Conservation (phyloP, 2,888 invertebrate species). For the Lamellibrachia satsuma region DNA sequence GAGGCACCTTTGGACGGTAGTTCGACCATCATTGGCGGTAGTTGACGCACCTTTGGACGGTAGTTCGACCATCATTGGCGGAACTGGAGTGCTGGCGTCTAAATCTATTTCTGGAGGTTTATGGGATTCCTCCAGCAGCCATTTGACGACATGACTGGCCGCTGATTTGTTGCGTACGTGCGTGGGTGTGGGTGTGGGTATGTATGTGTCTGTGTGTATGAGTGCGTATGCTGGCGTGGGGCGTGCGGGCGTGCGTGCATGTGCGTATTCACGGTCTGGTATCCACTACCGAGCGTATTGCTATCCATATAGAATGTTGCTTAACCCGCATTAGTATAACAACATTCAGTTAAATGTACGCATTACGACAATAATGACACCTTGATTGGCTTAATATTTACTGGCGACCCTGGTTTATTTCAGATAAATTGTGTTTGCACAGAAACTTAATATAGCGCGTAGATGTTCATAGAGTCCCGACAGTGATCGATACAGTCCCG, state of each 20-base stretch:
- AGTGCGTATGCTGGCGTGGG: too few species aligned
- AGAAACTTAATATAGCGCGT: background rate
- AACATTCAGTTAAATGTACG: background rate
- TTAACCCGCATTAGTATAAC: conserved; percentile 10
- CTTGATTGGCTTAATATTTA: conserved; percentile 12
- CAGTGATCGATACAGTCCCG: background rate
- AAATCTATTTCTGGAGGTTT: too few species aligned
- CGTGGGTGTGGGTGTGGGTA: background rate
- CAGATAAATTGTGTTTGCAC: background rate
- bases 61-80: too few species aligned
- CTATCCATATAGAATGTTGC: background rate
- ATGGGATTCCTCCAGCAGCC: too few species aligned
- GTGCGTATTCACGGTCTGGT: too few species aligned
- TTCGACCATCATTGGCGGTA: too few species aligned
- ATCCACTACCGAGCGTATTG: background rate
- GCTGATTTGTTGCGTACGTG: background rate
- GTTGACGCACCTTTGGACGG: too few species aligned
- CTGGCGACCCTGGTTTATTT: conserved; percentile 7
- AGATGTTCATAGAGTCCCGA: background rate
- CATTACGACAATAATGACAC: conserved; percentile 13
- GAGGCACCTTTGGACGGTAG: too few species aligned
- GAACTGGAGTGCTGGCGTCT: too few species aligned
- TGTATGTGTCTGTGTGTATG: background rate
- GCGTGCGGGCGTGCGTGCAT: too few species aligned
- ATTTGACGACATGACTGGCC: too few species aligned